Percentiles rank a stretch among this genome's conserved stretches.
phyloP scores from a whole-genome alignment of 2,888 invertebrate genomes.

The Hypomecis atomaria region DNA sequence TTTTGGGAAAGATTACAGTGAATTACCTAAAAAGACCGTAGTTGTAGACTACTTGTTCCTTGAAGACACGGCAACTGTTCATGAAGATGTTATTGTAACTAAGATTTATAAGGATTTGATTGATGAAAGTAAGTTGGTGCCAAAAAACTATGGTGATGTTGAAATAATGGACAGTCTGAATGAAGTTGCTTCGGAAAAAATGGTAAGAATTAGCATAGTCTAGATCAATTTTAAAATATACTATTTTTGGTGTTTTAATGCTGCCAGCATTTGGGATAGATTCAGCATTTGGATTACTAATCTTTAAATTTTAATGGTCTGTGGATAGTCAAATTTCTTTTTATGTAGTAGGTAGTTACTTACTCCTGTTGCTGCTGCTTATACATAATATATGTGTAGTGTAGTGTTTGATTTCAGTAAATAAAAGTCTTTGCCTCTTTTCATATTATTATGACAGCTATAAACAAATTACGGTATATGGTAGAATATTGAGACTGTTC shows the following conservation, averaged over 20 bases:
- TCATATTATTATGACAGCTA: too few relatives aligned
- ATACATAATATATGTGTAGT: too few relatives aligned
- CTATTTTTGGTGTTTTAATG: too few relatives aligned
- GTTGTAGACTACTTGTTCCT: slow-evolving; percentile 66
- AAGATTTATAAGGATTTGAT: slow-evolving; percentile 58
- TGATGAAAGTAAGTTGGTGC: slow-evolving; percentile 60
- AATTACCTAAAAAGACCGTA: slow-evolving; percentile 50
- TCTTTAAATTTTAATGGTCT: too few relatives aligned
- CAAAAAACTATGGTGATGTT: slow-evolving; percentile 56
- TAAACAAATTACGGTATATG: too few relatives aligned
- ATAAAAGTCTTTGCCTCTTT: too few relatives aligned
- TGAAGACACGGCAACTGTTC: slow-evolving; percentile 47
- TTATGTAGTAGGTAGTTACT: too few relatives aligned
- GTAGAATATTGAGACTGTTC: background rate
- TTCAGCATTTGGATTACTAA: too few relatives aligned
- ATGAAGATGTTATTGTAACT: slow-evolving; percentile 37
- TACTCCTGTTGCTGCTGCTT: too few relatives aligned
- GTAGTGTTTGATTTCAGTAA: too few relatives aligned
- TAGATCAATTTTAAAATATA: background rate
- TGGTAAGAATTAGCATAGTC: slow-evolving; percentile 45
- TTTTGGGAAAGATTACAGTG: slow-evolving; percentile 52
- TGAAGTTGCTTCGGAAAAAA: slow-evolving; percentile 34
- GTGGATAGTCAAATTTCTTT: too few relatives aligned
- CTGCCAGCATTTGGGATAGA: too few relatives aligned
- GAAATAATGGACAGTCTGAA: slow-evolving; percentile 52